Conservation (phyloP, 2,888 invertebrate genomes). For the Macrosoma leucophasiata region DNA sequence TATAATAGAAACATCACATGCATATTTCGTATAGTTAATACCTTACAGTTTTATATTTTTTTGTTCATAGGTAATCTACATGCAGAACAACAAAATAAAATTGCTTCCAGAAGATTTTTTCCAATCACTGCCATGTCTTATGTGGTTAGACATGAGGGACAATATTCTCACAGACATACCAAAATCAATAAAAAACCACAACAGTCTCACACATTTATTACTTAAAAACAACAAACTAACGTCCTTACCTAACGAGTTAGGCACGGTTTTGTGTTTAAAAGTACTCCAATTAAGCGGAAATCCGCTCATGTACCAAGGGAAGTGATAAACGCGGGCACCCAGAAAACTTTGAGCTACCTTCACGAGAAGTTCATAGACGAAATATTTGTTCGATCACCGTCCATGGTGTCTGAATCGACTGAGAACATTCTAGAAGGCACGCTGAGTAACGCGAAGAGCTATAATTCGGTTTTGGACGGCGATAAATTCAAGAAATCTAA, state of each 20-base stretch:
- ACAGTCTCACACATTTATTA: constrained; percentile 76
- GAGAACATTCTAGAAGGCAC: constrained; percentile 26
- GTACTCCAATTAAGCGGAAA: constrained; percentile 78
- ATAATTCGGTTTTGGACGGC: constrained; percentile 55
- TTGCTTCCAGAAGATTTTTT: constrained; percentile 77
- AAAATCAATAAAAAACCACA: constrained; percentile 72
- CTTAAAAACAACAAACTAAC: constrained; percentile 78
- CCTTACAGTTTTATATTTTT: constrained; percentile 1
- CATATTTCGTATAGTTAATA: no score
- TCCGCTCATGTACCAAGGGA: constrained; percentile 71
- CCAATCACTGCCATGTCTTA: constrained; percentile 65
- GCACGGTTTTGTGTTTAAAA: constrained; percentile 75
- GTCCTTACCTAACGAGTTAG: constrained; percentile 77
- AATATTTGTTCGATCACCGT: constrained; percentile 43
- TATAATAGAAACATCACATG: no score
- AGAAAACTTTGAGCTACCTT: constrained; percentile 46
- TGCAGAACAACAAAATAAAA: constrained; percentile 72
- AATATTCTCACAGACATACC: constrained; percentile 76
- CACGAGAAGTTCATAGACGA: constrained; percentile 48
- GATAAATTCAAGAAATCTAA: constrained; percentile 34
- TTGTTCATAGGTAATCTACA: constrained; percentile 53
- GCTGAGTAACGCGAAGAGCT: constrained; percentile 40
- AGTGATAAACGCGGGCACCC: constrained; percentile 69
- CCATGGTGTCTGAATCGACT: constrained; percentile 41
- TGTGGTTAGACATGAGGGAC: constrained; percentile 80